Conservation (phyloP, 2,113 vertebrate genomes). For the Bothrops jararaca region DNA sequence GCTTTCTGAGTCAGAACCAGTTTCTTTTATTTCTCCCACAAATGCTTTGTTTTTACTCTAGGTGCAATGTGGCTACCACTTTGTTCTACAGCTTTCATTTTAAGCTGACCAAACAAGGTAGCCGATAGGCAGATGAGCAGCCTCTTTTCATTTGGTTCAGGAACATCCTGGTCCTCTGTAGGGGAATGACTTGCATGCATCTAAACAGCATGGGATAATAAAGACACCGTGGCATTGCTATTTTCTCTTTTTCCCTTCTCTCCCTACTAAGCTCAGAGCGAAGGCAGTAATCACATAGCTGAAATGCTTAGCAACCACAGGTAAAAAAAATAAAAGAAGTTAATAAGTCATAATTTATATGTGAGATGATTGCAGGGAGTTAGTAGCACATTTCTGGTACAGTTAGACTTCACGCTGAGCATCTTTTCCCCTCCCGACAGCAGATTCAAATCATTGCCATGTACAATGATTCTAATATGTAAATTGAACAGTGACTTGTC, state of each 20-base stretch:
- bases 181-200: background rate
- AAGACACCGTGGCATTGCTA: background rate
- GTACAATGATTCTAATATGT: slow-evolving; percentile 52
- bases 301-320: slow-evolving; percentile 54
- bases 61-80: background rate
- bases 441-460: slow-evolving; percentile 41
- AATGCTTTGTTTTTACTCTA: background rate
- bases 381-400: slow-evolving; percentile 22
- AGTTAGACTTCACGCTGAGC: slow-evolving; percentile 44
- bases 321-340: slow-evolving; percentile 22
- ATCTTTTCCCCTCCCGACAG: slow-evolving; percentile 46
- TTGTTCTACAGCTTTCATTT: background rate
- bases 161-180: background rate
- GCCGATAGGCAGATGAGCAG: background rate
- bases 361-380: slow-evolving; percentile 34
- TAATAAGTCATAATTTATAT: slow-evolving; percentile 55
- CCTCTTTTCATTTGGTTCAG: background rate
- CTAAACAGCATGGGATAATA: slow-evolving; percentile 11
- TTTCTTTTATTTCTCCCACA: background rate
- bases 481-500: slow-evolving; percentile 48
- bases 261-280: background rate
- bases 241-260: background rate
- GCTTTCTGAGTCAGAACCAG: background rate
- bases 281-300: slow-evolving; percentile 30
- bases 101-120: background rate